A percentile compares a stretch with the other conserved stretches of the same genome.
phyloP scores from a whole-genome alignment of 2,888 invertebrate species.

The Hedya salicella region DNA sequence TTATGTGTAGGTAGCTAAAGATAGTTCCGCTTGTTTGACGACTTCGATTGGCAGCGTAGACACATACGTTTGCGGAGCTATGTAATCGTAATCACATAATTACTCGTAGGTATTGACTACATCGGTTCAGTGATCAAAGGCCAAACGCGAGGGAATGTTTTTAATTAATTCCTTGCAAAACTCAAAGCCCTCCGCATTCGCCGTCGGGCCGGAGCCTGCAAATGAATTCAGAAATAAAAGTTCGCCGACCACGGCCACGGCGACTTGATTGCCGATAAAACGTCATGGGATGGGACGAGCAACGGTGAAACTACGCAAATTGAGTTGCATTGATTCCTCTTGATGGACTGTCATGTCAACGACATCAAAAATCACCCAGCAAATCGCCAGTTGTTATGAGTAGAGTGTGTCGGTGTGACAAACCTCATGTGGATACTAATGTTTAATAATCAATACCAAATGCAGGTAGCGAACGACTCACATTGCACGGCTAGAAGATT shows the following conservation, averaged over 20 bases:
- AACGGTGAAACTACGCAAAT: not conserved
- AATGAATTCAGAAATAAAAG: constrained; percentile 6
- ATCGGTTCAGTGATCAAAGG: too few relatives aligned
- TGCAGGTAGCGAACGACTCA: too few relatives aligned
- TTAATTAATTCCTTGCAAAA: constrained; percentile 9
- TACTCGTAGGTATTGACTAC: too few relatives aligned
- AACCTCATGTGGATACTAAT: too few relatives aligned
- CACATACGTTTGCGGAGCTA: too few relatives aligned
- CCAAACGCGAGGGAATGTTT: not conserved
- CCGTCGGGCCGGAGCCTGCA: not conserved
- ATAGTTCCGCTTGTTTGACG: not conserved
- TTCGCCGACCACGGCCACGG: not conserved
- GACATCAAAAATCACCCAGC: too few relatives aligned
- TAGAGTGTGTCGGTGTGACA: too few relatives aligned
- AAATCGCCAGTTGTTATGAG: too few relatives aligned
- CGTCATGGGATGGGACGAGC: not conserved
- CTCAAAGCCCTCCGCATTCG: not conserved
- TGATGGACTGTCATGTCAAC: too few relatives aligned
- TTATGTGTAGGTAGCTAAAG: not conserved
- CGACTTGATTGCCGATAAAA: not conserved
- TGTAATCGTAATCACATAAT: too few relatives aligned
- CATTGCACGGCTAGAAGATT: too few relatives aligned
- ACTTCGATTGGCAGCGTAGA: not conserved
- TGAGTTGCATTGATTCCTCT: constrained; percentile 8
- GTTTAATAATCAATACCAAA: too few relatives aligned